A percentile compares a stretch with the other conserved stretches of the same genome.
Conservation (phyloP, 2,797 vertebrate species). For the Sebastes miniatus region DNA sequence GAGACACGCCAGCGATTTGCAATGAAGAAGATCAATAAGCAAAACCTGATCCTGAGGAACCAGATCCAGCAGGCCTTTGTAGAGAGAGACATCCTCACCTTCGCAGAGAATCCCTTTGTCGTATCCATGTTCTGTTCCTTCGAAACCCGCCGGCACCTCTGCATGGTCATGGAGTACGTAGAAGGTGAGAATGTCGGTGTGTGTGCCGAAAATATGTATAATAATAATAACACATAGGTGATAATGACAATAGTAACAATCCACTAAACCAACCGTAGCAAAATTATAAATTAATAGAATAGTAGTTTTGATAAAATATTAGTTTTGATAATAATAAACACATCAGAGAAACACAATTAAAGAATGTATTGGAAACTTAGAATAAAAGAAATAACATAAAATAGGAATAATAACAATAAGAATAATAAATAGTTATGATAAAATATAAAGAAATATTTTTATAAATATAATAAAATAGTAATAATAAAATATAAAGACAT, state of each 20-base stretch:
- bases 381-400: background rate
- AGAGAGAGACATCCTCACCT: slow-evolving; percentile 94
- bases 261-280: too few species aligned
- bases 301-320: background rate
- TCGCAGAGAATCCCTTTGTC: slow-evolving; percentile 94
- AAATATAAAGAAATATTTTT: too few species aligned
- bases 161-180: slow-evolving; percentile 97
- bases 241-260: too few species aligned
- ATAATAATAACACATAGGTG: too few species aligned
- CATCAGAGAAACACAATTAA: background rate
- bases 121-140: slow-evolving; percentile 97
- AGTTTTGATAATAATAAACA: background rate
- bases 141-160: slow-evolving; percentile 91
- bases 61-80: slow-evolving; percentile 95
- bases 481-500: too few species aligned
- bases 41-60: slow-evolving; percentile 94
- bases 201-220: background rate
- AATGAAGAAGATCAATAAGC: slow-evolving; percentile 98
- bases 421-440: background rate
- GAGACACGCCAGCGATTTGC: slow-evolving; percentile 92
- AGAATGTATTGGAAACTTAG: background rate
- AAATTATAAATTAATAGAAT: too few species aligned
- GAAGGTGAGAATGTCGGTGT: slow-evolving; percentile 82
- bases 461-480: too few species aligned
- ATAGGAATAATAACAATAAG: too few species aligned